Evolutionary conservation across 2,888 invertebrate species (phyloP).

Genomic region (Unio delphinus): DNA sequence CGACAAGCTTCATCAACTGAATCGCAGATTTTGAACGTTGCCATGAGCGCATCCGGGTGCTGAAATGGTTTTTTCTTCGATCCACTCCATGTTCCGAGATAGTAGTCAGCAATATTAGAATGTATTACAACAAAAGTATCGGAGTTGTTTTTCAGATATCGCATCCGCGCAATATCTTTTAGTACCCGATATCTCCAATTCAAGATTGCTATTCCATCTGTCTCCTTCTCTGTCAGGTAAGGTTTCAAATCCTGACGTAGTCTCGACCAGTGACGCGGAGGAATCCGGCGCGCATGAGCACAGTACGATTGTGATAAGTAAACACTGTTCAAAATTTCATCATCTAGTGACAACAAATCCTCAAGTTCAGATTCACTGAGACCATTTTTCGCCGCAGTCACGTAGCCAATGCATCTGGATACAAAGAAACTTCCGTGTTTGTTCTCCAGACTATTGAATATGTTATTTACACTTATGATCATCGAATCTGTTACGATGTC

Average conservation of each 20-base stretch:
- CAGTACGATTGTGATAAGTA: constrained; percentile 45
- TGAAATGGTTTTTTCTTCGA: constrained; percentile 55
- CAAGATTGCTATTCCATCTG: constrained; percentile 54
- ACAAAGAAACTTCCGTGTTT: constrained; percentile 54
- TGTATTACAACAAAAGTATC: constrained; percentile 37
- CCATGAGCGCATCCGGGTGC: constrained; percentile 43
- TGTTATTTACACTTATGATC: constrained; percentile 46
- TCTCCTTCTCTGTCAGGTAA: constrained; percentile 47
- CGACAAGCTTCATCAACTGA: constrained; percentile 52
- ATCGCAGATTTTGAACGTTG: constrained; percentile 34
- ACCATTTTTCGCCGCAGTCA: constrained; percentile 55
- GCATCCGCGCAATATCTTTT: constrained; percentile 41
- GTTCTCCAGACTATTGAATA: constrained; percentile 54
- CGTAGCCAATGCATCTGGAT: constrained; percentile 48
- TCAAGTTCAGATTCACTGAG: constrained; percentile 61
- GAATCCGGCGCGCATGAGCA: constrained; percentile 60
- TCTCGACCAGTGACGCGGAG: constrained; percentile 50
- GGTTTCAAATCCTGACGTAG: constrained; percentile 47
- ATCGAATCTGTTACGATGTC: constrained; percentile 38
- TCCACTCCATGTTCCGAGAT: constrained; percentile 62
- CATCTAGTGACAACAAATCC: constrained; percentile 63
- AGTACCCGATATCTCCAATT: constrained; percentile 63
- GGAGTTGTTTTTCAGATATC: constrained; percentile 32
- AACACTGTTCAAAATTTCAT: constrained; percentile 51
- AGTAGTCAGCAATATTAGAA: constrained; percentile 62